Percentiles rank a stretch among this genome's conserved stretches.
These are phyloP conservation scores for Sphaerophoria taeniata DNA, from an alignment of 2,888 invertebrate species.

Conservation along the genomic window DNA sequence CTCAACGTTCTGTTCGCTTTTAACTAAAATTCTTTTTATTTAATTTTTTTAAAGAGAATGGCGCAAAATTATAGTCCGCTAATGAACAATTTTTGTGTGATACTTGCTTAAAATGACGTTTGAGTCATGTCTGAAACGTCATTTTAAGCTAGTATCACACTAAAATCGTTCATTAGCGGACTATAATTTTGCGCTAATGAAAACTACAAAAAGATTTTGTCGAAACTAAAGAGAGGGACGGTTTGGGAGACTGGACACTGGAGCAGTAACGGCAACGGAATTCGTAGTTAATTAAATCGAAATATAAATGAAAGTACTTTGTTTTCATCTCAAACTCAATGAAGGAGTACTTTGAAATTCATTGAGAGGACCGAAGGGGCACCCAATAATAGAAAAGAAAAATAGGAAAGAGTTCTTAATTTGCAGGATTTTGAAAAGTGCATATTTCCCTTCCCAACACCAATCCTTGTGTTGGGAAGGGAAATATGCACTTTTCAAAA, in stretches of 20 bases:
- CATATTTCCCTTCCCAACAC: too few species aligned
- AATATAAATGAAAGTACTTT: conserved; percentile 55
- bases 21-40: neutral
- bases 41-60: too few species aligned
- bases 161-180: too few species aligned
- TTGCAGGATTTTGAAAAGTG: too few species aligned
- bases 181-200: too few species aligned
- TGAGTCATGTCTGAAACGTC: too few species aligned
- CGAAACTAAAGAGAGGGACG: neutral
- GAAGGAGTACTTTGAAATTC: too few species aligned
- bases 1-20: neutral
- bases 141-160: too few species aligned
- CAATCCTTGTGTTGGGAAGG: neutral
- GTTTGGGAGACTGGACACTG: neutral
- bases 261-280: conserved; percentile 1
- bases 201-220: neutral
- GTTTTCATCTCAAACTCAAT: conserved; percentile 6
- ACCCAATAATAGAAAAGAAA: neutral
- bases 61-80: too few species aligned
- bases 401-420: neutral
- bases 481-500: neutral
- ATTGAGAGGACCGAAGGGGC: too few species aligned
- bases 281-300: conserved; percentile 70
- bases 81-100: too few species aligned
- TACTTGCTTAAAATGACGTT: too few species aligned